These are phyloP conservation scores for Euplexia lucipara DNA, from an alignment of 2,888 invertebrate genomes.

Conservation along the genomic window DNA sequence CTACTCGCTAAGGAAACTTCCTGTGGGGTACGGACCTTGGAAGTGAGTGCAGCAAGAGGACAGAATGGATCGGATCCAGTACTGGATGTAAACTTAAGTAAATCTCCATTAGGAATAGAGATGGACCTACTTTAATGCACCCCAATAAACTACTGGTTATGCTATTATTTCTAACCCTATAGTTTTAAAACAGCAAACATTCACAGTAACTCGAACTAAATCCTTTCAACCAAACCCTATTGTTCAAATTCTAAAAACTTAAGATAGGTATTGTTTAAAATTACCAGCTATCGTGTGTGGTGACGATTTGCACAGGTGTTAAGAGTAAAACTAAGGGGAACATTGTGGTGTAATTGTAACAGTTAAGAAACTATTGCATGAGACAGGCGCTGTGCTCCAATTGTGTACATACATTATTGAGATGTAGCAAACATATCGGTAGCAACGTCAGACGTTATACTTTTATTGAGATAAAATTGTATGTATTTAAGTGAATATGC, in stretches of 20 bases:
- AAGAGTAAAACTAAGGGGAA: conserved; percentile 22
- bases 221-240: not conserved
- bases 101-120: no score
- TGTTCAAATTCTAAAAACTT: conserved; percentile 7
- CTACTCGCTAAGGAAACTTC: no score
- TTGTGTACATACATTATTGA: conserved; percentile 39
- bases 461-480: conserved; percentile 15
- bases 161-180: no score
- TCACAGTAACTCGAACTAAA: not conserved
- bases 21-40: no score
- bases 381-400: conserved; percentile 21
- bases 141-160: no score
- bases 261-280: conserved; percentile 20
- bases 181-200: no score
- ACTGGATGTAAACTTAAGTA: no score
- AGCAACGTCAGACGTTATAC: conserved; percentile 3
- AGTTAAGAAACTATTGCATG: conserved; percentile 56
- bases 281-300: conserved; percentile 47
- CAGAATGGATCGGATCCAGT: no score
- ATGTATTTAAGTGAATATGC: no score
- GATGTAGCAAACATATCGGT: conserved; percentile 41
- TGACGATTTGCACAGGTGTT: conserved; percentile 68
- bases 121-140: no score
- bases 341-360: conserved; percentile 52
- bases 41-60: no score